Base-by-base conservation (phyloP, 2,888 invertebrate species). In the Leucoma salicis region DNA sequence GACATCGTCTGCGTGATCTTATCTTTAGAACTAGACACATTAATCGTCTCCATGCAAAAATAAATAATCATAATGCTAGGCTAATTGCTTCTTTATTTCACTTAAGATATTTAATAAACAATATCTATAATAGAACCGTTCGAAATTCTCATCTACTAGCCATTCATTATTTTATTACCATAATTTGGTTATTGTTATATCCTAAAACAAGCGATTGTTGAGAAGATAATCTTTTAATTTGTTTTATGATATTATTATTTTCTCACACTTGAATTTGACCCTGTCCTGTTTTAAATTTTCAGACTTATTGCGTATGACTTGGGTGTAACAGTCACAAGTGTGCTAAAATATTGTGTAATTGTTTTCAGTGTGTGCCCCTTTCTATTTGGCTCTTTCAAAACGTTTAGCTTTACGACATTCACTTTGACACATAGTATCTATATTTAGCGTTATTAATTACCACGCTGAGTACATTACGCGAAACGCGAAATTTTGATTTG, bases 181-280 rank as follows among this genome's bases (percentile, higher is more conserved):
- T 51, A 46, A 46, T 47, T 51, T 44, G 33, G 18, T 34, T 46
- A 50, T 53, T 58, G 58, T 60, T 45, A 29, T 35, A 33, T 35
- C 31, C 28, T 31, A 35, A 39, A 35, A 35, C 33, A 39, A 45
- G 39, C 7, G 44, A 46, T 53, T 50, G 51, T 46, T 65, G 58
- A 43, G 66, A 66, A 57, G 53, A 63, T 61, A 60, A 65, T 58
- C 54, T 61, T 55, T 57, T 27, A 54, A 51, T 60, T 65, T 58
- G 52, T 52, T 51, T 61, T 65, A 63, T 55, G 52, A 45, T 46
- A 42, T 51, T 42, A 44, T 48, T 52, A 53, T 48, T 52, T 74
- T 82, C 82, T 78, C 81, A 82, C 81, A 79, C 77, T 79, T 78
- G 74, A 63, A 58, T 57, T 59, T 70, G 82, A 74, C 81, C 81